phyloP scores from a whole-genome alignment of 2,888 invertebrate species.

The Allacma fusca region DNA sequence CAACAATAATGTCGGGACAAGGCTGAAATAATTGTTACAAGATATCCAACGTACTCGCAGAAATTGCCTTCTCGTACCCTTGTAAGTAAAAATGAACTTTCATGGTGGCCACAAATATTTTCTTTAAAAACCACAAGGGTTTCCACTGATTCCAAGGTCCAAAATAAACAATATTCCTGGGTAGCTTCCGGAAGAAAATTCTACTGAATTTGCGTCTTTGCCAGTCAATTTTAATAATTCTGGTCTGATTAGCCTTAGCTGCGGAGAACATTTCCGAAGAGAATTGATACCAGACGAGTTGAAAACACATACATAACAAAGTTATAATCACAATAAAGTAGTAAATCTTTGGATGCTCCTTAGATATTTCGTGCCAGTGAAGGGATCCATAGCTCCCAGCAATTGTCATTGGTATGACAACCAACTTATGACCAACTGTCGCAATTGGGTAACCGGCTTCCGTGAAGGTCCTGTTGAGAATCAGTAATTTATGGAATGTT shows the following conservation, averaged over 20 bases:
- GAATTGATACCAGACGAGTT: conserved; percentile 11
- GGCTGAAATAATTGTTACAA: no score
- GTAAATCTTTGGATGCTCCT: background rate
- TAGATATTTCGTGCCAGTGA: background rate
- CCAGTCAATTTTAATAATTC: background rate
- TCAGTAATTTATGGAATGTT: background rate
- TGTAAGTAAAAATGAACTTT: conserved; percentile 37
- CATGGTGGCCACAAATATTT: conserved; percentile 2
- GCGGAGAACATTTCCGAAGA: background rate
- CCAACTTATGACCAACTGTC: conserved; percentile 11
- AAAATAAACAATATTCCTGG: conserved; percentile 5
- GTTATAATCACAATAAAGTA: background rate
- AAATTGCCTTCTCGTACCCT: background rate
- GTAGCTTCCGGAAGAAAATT: background rate
- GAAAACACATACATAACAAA: background rate
- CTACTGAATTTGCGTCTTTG: background rate
- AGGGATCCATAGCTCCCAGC: conserved; percentile 3
- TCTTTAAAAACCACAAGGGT: conserved; percentile 21
- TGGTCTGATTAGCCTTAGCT: conserved; percentile 4
- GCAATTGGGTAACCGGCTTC: background rate
- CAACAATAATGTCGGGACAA: no score
- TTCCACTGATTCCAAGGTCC: conserved; percentile 21
- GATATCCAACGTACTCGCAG: background rate
- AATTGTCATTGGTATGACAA: conserved; percentile 19
- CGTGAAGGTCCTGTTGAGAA: background rate